Evolutionary conservation across 2,113 vertebrate species (phyloP), one percentile per base, ranked within the genome.

Genomic region (Thymallus thymallus): DNA sequence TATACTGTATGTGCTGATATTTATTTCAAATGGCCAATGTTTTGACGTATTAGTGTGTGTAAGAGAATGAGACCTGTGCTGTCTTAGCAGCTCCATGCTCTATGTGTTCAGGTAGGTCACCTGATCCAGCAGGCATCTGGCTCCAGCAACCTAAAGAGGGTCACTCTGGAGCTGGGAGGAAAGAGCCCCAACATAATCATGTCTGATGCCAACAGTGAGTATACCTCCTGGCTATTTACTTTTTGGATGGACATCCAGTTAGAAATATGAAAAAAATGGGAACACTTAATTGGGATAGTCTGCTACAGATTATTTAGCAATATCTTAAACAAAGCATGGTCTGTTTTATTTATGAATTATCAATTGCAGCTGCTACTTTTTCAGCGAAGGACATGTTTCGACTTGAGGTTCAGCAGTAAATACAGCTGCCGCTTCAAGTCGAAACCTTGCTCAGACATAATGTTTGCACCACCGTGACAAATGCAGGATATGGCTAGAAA

Each of bases 151-250:
- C 88, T 99, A 74, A 99, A 99, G 89, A 97, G 92, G 72, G 96
- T 99, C 75, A 98, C 97, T 0, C 88, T 99, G 85, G 98, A 99
- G 82, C 94, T 99, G 0, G 98, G 97, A 51, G 98, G 98, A 3
- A 99, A 99, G 89, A 99, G 97, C 79, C 98, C 98, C 0, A 98
- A 98, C 1, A 98, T 99, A 78, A 94, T 99, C 89, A 75, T 98
- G 87, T 96, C 97, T 0, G 98, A 99, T 23, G 96, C 97, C 0
- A 91, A 98, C 75, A 91, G 97, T 99, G 85, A 88, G 84, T 85
- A 18, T 23, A n/a, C 14, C 14, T 51, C 16, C 1, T 18, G 48
- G 48, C 16, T 4, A 18, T 51, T 18, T 18, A 51, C 48, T 51
- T 51, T 51, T 51, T 4, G 14, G 3, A 18, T 51, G 16, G 12